Evolutionary conservation across 1,140 invertebrate species (phyloP).

Genomic region (Lordiphosa clarofinis): DNA sequence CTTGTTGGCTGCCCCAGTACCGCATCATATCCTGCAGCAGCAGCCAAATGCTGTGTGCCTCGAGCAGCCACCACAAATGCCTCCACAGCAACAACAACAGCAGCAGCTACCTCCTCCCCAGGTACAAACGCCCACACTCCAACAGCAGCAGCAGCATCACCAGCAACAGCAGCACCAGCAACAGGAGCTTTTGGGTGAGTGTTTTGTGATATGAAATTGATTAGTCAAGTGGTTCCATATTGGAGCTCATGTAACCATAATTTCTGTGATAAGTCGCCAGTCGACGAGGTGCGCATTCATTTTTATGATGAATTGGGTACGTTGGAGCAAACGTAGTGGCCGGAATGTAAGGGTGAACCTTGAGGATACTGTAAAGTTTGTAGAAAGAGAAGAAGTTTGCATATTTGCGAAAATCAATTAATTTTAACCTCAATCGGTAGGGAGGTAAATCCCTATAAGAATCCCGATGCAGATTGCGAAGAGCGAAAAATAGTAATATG

Average conservation of each 20-base stretch:
- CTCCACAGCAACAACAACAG: background rate
- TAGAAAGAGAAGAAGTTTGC: no score
- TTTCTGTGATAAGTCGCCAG: conserved; percentile 4
- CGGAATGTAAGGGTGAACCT: no score
- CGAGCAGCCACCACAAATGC: conserved; percentile 19
- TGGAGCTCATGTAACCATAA: conserved; percentile 2
- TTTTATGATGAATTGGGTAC: background rate
- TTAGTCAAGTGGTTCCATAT: conserved; percentile 13
- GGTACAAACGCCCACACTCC: conserved; percentile 16
- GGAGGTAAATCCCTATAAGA: no score
- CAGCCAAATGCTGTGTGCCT: conserved; percentile 21
- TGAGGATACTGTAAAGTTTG: no score
- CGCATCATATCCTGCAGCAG: conserved; percentile 58
- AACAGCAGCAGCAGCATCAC: conserved; percentile 9
- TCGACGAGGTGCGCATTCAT: background rate
- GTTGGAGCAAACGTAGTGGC: no score
- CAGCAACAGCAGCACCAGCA: conserved; percentile 6
- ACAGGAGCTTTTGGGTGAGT: conserved; percentile 34
- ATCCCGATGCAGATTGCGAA: no score
- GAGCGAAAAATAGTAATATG: no score
- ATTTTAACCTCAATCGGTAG: no score
- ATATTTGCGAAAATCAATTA: no score
- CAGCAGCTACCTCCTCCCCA: conserved; percentile 10
- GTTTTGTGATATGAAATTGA: conserved; percentile 10
- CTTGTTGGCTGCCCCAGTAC: conserved; percentile 37